Base-by-base conservation (phyloP, 2,888 invertebrate genomes). In the Clusia tigrina region DNA sequence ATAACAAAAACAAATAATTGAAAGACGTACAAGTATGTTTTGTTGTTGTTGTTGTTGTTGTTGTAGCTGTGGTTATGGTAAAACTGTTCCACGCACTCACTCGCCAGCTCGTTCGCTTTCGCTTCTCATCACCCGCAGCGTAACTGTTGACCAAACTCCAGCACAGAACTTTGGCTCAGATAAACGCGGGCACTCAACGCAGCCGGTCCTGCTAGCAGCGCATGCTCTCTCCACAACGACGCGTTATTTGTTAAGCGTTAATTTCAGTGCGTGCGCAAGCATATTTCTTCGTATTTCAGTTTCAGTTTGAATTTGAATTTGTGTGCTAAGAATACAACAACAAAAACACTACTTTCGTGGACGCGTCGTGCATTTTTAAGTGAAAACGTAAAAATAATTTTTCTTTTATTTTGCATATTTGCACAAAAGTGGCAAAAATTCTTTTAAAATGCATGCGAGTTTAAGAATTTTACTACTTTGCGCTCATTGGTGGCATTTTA, bases 401-500 rank as follows among this genome's bases (percentile, higher is more conserved):
- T 32, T 32, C 3, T 48, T 48, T 48, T 22, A 20, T 18, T 48
- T 18, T 48, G 48, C 32, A 32, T 12, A 32, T 12, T 32, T 9
- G 22, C 48, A 15, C 48, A 15, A 55, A 52, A 60, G 54, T 62
- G 59, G 17, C 56, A 65, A 62, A 62, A 56, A 12, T 42, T 46
- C 46, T 32, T 20, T n/a, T 25, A 62, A 17, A 76, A 74, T 74
- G 74, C 70, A 77, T 72, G 62, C 72, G 69, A 63, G 72, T 69
- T 67, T 65, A 67, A 67, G 59, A 46, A 65, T 77, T 73, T 73
- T 76, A 69, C 73, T 76, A 64, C 72, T 76, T 61, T 74, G 65
- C 69, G 68, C 72, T 72, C 76, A 75, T 72, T 74, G 74, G 72
- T 58, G 74, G 74, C 77, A 74, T 77, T 74, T 75, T 74, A 74